Evolutionary conservation across 2,113 vertebrate genomes (phyloP), one percentile per base, ranked within the genome.

Genomic region (Cisticola juncidis): DNA sequence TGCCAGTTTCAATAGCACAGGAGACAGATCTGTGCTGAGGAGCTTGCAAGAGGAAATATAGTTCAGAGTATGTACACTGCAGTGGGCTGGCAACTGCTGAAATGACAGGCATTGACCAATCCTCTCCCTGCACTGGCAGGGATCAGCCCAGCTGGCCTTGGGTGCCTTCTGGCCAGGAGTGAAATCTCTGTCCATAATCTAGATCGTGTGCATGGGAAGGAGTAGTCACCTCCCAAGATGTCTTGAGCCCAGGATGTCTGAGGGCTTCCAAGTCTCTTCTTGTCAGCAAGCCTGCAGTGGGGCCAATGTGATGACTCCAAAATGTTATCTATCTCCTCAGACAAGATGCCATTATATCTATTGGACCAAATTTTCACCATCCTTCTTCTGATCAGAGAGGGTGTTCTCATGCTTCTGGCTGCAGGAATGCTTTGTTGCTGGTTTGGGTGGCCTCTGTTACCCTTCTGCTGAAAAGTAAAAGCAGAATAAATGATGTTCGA

Each of bases 1-100:
- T 97, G 85, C 96, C 81, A 61, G 80, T 97, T 97, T 94, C 17
- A 0, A 88, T 65, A 68, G 42, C 74, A 36, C 6, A 19, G 57
- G 42, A 48, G 47, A 65, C 82, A 92, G 53, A 62, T 69, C 50
- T 58, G 13, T 72, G 50, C 90, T 68, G 29, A 62, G 44, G 44
- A 90, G 33, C 19, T 61, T 44, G 54, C 47, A 47, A 40, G 81
- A 45, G 85, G 45, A 96, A 83, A 90, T 64, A 58, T 1, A 53
- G 10, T 62, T 81, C 54, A 53, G 51, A n/a, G 23, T 78, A 13
- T n/a, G 78, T 40, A 44, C 3, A 12, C 12, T n/a, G 62, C 3
- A 1, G 4, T 40, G 16, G 24, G 14, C 16, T 35, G 47, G 61
- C 3, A 20, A 22, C 54, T 25, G 5, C 1, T 57, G 70, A 48